Conservation (phyloP, 2,797 vertebrate genomes). For the Sebastes taczanowskii region DNA sequence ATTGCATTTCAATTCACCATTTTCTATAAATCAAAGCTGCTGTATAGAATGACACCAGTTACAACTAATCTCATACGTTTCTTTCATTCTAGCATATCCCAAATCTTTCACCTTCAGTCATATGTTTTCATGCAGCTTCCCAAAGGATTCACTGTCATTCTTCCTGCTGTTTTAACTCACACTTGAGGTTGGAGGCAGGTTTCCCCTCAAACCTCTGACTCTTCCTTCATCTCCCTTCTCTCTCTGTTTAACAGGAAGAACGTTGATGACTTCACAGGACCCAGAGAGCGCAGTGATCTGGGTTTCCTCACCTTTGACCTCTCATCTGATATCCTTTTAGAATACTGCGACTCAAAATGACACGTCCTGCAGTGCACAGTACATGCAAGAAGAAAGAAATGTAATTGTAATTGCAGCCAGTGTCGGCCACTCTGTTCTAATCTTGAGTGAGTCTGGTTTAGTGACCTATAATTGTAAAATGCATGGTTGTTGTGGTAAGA, state of each 20-base stretch:
- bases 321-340: slow-evolving; percentile 94
- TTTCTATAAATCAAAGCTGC: not conserved
- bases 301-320: slow-evolving; percentile 96
- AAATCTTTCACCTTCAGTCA: not conserved
- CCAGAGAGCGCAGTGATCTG: slow-evolving; percentile 95
- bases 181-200: not conserved
- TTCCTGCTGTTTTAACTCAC: not conserved
- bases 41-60: not conserved
- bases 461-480: not conserved
- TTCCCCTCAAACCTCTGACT: not conserved
- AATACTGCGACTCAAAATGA: not conserved
- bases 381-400: not conserved
- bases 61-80: not conserved
- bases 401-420: not conserved
- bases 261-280: slow-evolving; percentile 98
- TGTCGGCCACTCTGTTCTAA: not conserved
- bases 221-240: not conserved
- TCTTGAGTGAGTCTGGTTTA: not conserved
- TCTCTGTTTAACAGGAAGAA: slow-evolving; percentile 87
- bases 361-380: not conserved
- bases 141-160: not conserved
- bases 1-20: too few species aligned
- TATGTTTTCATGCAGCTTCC: not conserved
- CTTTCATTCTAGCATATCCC: not conserved
- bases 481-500: not conserved